Conservation (phyloP, 2,888 invertebrate genomes). For the Cerastis rubricosa region DNA sequence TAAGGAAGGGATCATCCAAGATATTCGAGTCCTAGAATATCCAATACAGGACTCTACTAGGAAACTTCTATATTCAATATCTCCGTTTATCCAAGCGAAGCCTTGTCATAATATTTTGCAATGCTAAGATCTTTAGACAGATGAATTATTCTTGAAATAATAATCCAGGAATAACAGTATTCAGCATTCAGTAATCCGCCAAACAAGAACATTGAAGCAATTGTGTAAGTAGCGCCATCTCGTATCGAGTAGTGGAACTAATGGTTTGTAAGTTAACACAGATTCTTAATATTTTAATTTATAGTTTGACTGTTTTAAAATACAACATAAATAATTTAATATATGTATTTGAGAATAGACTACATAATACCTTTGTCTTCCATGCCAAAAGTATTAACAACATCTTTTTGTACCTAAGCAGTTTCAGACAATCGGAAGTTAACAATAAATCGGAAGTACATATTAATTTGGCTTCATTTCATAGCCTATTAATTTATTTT, state of each 20-base stretch:
- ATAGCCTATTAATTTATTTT: not conserved
- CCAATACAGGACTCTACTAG: slow-evolving; percentile 37
- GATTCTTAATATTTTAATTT: not conserved
- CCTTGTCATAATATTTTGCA: slow-evolving; percentile 62
- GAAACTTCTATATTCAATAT: slow-evolving; percentile 55
- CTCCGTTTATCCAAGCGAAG: slow-evolving; percentile 31
- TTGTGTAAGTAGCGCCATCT: slow-evolving; percentile 75
- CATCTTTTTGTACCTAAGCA: not conserved
- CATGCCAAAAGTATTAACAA: not conserved
- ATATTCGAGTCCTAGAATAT: slow-evolving; percentile 42
- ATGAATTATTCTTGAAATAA: slow-evolving; percentile 63
- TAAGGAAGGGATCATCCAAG: slow-evolving; percentile 60
- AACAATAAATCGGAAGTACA: not conserved
- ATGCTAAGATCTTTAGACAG: slow-evolving; percentile 44
- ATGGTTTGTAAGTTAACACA: not conserved
- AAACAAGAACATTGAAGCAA: slow-evolving; percentile 36
- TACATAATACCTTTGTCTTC: not conserved
- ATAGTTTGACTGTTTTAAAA: not conserved
- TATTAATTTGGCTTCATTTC: no score
- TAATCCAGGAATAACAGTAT: slow-evolving; percentile 55
- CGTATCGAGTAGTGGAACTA: slow-evolving; percentile 68
- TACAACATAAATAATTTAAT: not conserved
- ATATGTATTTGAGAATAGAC: not conserved
- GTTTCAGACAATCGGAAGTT: not conserved
- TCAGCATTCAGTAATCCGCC: slow-evolving; percentile 44